Evolutionary conservation across 2,888 invertebrate species (phyloP).

Genomic region (Hydrotaea diabolus): DNA sequence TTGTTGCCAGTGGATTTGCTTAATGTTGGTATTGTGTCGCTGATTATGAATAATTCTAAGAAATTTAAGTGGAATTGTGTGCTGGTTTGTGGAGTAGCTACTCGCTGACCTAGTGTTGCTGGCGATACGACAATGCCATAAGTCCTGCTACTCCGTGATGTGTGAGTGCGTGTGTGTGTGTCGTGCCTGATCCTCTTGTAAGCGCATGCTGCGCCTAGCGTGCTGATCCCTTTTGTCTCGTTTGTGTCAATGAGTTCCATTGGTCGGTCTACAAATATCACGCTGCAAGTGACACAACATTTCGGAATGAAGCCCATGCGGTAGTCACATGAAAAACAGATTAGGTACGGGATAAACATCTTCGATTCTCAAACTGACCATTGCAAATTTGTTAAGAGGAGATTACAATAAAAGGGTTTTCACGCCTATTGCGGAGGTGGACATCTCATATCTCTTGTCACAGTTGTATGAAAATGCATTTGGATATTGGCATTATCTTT

Average conservation of each 20-base stretch:
- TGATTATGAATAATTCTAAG: slow-evolving; percentile 12
- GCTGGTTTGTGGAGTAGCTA: slow-evolving; percentile 35
- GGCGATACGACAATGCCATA: slow-evolving; percentile 43
- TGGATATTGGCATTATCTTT: not conserved
- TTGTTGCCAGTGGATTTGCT: not conserved
- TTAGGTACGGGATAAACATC: slow-evolving; percentile 43
- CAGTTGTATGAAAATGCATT: not conserved
- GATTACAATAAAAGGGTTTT: slow-evolving; percentile 48
- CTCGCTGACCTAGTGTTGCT: not conserved
- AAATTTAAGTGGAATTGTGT: slow-evolving; percentile 15
- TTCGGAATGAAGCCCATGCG: slow-evolving; percentile 45
- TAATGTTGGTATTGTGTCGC: not conserved
- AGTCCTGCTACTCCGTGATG: not conserved
- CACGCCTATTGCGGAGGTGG: slow-evolving; percentile 29
- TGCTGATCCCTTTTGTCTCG: slow-evolving; percentile 30
- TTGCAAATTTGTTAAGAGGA: slow-evolving; percentile 5
- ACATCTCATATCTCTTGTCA: not conserved
- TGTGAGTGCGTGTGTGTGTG: not conserved
- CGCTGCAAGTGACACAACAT: slow-evolving; percentile 17
- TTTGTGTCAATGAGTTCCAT: slow-evolving; percentile 36
- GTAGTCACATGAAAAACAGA: slow-evolving; percentile 60
- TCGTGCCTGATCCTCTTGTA: slow-evolving; percentile 8
- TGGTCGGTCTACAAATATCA: slow-evolving; percentile 17
- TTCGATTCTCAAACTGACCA: slow-evolving; percentile 35
- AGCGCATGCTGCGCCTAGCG: slow-evolving; percentile 48